These are phyloP conservation scores for Campoletis sonorensis DNA, from an alignment of 1,140 invertebrate species.

Conservation along the genomic window DNA sequence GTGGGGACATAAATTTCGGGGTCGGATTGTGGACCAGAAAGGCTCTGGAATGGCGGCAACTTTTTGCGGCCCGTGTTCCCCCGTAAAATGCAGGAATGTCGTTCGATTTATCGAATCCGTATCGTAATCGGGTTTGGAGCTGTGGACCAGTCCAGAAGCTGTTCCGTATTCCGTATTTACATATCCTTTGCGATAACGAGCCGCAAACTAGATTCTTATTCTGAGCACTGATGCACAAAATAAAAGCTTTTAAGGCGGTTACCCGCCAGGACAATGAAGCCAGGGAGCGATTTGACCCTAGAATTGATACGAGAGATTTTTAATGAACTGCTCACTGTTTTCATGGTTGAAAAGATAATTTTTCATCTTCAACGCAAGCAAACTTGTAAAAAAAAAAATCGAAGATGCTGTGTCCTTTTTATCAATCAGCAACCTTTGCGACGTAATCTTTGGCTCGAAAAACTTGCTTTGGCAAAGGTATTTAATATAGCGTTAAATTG, in stretches of 20 bases:
- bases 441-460: neutral
- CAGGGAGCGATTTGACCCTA: neutral
- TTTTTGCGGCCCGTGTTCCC: neutral
- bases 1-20: neutral
- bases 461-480: neutral
- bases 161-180: conserved; percentile 12
- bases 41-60: neutral
- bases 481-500: conserved; percentile 40
- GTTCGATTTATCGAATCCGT: conserved; percentile 36
- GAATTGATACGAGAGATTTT: neutral
- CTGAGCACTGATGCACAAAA: neutral
- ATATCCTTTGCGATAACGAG: conserved; percentile 39
- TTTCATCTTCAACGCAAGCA: too few relatives aligned
- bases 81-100: conserved; percentile 35
- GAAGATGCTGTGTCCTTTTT: too few relatives aligned
- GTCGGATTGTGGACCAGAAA: neutral
- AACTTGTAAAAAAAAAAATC: too few relatives aligned
- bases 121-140: conserved; percentile 14
- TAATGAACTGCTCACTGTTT: neutral
- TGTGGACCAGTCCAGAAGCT: conserved; percentile 9
- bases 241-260: neutral
- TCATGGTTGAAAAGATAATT: neutral
- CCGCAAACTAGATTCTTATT: conserved; percentile 8
- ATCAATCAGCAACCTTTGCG: neutral
- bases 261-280: neutral